phyloP scores from a whole-genome alignment of 2,888 invertebrate genomes.

The Eristalinus sepulchralis region DNA sequence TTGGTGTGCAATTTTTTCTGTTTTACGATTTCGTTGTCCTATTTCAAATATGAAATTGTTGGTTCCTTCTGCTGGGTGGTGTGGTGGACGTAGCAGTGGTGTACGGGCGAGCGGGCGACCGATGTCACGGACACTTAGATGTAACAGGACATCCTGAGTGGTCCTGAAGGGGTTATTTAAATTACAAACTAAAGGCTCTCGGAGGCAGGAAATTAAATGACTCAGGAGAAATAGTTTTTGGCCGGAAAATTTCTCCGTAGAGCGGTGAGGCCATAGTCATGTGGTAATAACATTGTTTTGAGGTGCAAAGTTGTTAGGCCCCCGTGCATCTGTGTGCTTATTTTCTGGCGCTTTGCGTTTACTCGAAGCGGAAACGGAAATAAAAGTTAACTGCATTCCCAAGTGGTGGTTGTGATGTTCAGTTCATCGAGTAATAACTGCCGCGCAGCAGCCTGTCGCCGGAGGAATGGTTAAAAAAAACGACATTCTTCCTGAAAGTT shows the following conservation, averaged over 20 bases:
- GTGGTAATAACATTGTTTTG: constrained; percentile 3
- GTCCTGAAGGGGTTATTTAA: neutral
- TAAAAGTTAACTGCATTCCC: constrained; percentile 31
- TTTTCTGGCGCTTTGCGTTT: neutral
- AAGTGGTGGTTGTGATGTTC: constrained; percentile 9
- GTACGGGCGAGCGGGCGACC: neutral
- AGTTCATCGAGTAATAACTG: constrained; percentile 46
- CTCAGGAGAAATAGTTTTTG: constrained; percentile 1
- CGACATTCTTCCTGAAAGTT: neutral
- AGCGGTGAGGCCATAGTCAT: neutral
- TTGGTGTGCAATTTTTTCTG: constrained; percentile 47
- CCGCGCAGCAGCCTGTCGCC: constrained; percentile 27
- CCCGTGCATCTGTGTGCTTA: neutral
- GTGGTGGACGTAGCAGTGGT: neutral
- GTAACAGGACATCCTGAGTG: neutral
- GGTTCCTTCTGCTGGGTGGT: neutral
- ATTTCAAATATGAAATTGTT: constrained; percentile 34
- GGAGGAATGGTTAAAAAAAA: neutral
- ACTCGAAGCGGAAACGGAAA: constrained; percentile 38
- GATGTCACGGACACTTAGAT: constrained; percentile 39
- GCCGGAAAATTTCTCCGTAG: neutral
- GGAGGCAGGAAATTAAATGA: constrained; percentile 1
- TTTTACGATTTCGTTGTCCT: constrained; percentile 49
- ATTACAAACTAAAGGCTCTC: neutral
- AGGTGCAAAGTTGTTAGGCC: constrained; percentile 18